phyloP scores from a whole-genome alignment of 2,888 invertebrate species.

The Tanytarsus gracilentus region DNA sequence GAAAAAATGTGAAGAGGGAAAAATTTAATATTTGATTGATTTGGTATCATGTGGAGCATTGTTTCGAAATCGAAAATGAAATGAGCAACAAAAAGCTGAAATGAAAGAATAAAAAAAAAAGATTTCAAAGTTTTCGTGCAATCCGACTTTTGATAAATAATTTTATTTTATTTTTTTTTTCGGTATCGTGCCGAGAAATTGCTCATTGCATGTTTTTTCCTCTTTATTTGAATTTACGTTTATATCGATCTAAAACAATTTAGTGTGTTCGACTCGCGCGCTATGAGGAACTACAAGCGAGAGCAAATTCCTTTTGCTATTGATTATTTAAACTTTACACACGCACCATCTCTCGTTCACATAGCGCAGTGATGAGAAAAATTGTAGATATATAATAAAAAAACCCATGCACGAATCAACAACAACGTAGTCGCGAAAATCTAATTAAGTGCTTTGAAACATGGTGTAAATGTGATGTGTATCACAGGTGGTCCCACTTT shows the following conservation, averaged over 20 bases:
- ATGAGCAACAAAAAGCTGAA: not conserved
- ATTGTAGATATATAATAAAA: not conserved
- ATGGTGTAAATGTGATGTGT: conserved; percentile 22
- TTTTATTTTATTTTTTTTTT: not conserved
- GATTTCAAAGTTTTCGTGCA: conserved; percentile 10
- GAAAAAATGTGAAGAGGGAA: no score
- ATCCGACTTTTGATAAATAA: conserved; percentile 15
- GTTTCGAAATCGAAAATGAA: not conserved
- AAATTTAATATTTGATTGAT: conserved; percentile 25
- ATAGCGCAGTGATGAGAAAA: not conserved
- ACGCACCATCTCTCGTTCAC: no score
- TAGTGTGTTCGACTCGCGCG: not conserved
- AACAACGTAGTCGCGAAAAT: conserved; percentile 14
- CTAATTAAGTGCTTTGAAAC: conserved; percentile 19
- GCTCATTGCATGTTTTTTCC: conserved; percentile 18
- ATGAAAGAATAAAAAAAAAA: no score
- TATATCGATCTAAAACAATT: conserved; percentile 22
- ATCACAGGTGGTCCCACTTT: conserved; percentile 19
- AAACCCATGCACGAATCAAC: conserved; percentile 7
- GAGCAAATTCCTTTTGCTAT: conserved; percentile 10
- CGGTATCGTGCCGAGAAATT: conserved; percentile 10
- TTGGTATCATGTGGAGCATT: conserved; percentile 17
- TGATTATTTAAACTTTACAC: no score
- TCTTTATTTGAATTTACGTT: not conserved
- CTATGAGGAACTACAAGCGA: not conserved